These are phyloP conservation scores for Ischnura elegans DNA, from an alignment of 2,888 invertebrate genomes.

Conservation along the genomic window DNA sequence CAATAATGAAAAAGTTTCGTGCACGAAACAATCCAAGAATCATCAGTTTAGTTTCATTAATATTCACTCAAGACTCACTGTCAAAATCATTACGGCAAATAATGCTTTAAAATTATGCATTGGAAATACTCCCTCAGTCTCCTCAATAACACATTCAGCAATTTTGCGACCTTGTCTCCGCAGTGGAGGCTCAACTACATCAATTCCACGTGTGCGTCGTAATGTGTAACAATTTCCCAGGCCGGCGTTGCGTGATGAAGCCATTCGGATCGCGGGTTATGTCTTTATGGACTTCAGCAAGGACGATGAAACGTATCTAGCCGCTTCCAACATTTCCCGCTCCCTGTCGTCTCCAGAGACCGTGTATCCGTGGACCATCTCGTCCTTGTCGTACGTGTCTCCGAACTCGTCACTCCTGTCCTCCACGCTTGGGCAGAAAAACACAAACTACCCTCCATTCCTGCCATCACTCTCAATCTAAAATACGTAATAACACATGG, in stretches of 20 bases:
- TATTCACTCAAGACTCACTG: too few species aligned
- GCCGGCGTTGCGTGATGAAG: background rate
- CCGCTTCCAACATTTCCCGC: background rate
- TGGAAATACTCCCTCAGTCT: too few species aligned
- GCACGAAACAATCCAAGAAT: too few species aligned
- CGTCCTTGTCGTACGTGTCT: background rate
- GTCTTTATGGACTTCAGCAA: background rate
- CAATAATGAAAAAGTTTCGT: too few species aligned
- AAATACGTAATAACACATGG: too few species aligned
- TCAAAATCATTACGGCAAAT: too few species aligned
- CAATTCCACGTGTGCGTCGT: too few species aligned
- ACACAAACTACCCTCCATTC: background rate
- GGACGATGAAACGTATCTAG: background rate
- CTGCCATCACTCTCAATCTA: background rate
- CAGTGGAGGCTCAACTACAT: too few species aligned
- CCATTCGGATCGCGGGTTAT: background rate
- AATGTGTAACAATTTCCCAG: background rate
- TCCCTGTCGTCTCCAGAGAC: background rate
- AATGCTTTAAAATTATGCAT: too few species aligned
- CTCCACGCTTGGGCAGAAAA: background rate
- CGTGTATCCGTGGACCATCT: background rate
- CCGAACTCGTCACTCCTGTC: background rate
- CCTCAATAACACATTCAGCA: too few species aligned
- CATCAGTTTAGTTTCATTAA: too few species aligned
- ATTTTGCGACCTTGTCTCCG: too few species aligned